Evolutionary conservation across 2,888 invertebrate genomes (phyloP), one percentile per base, ranked within the genome.

Genomic region (Trachelus iudaicus): DNA sequence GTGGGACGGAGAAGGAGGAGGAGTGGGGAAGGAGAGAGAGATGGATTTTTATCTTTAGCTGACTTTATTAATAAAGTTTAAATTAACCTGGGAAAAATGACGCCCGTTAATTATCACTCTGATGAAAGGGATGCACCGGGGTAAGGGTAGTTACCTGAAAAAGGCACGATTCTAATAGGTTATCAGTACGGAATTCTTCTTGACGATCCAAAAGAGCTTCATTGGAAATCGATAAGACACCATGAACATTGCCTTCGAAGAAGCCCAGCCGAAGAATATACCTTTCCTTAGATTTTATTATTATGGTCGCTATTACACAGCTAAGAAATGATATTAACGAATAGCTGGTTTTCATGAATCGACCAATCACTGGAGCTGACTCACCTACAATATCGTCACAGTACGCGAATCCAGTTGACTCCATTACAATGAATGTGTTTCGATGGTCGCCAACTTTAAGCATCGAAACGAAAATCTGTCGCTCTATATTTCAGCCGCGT

Each of bases 11-110:
- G 23, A 6, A 23, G 40, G 6, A 40, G 40, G 15, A 4, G 13
- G 11, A 12, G 15, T 4, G 0, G 40, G 23, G 6, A 23, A 15
- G 4, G 6, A 56, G 23, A 9, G 40, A 4, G 9, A 40, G 23
- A 56, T 23, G 40, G 40, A 56, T 56, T 56, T 56, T 56, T 56
- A 82, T 82, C 82, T 77, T 79, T 68, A 74, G 73, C 73, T 33
- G 71, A 78, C 74, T 81, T 83, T 83, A 78, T 85, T 85, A 84
- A 85, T 85, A 82, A 85, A 85, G 82, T 85, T 85, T 83, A 83
- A 85, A 83, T 83, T 83, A 81, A 82, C 77, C 83, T 73, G 73
- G 73, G 84, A 84, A 82, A 84, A 84, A 82, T 81, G 75, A 81
- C 78, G 76, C 31, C 76, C 79, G 83, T 83, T 83, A 81, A 83